Percentiles rank a stretch among this genome's conserved stretches.
phyloP scores from a whole-genome alignment of 2,888 invertebrate species.

The Mesorhabditis spiculigera region DNA sequence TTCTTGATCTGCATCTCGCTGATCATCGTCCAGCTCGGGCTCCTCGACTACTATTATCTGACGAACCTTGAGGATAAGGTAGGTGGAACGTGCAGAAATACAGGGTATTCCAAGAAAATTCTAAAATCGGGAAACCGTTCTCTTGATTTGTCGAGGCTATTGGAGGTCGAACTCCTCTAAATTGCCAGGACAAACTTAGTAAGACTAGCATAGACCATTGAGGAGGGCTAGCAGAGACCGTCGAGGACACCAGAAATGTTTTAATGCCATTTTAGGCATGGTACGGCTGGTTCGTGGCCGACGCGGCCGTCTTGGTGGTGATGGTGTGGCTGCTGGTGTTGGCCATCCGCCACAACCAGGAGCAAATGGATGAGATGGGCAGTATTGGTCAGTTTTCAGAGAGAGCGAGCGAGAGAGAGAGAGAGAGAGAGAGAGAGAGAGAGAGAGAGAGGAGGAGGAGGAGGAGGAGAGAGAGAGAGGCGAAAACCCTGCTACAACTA shows the following conservation, averaged over 20 bases:
- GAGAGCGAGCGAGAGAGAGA: background rate
- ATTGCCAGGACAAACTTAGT: background rate
- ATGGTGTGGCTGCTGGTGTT: slow-evolving; percentile 42
- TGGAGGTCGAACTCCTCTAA: background rate
- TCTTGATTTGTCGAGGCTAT: no score
- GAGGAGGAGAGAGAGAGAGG: background rate
- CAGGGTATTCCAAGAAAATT: no score
- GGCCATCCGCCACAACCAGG: slow-evolving; percentile 40
- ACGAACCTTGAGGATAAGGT: slow-evolving; percentile 11
- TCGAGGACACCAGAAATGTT: no score
- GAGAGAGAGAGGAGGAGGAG: no score
- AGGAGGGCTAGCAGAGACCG: no score
- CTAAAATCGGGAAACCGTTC: no score
- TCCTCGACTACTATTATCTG: slow-evolving; percentile 58
- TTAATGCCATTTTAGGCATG: slow-evolving; percentile 42
- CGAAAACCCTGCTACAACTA: background rate
- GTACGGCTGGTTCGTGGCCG: slow-evolving; percentile 59
- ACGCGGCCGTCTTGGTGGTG: slow-evolving; percentile 51
- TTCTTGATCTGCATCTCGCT: slow-evolving; percentile 31
- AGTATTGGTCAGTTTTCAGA: slow-evolving; percentile 37
- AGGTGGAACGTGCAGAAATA: background rate
- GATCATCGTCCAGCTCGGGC: slow-evolving; percentile 54
- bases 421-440: no score
- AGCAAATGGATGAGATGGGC: slow-evolving; percentile 44
- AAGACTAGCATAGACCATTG: no score